Conservation (phyloP, 1,140 invertebrate species). For the Phocides pigmalion region DNA sequence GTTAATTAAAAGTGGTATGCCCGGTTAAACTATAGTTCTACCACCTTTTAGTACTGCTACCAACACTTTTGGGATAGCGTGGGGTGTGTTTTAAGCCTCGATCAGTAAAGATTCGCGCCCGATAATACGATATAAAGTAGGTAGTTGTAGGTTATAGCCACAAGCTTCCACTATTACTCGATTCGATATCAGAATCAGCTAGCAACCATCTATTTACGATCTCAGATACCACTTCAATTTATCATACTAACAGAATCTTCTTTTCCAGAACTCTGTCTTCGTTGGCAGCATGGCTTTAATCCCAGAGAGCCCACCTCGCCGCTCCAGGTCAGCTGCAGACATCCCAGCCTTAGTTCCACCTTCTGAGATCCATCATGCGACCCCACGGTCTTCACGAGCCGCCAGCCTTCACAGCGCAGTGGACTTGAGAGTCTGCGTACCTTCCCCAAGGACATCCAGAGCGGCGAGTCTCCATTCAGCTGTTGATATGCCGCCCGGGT, state of each 20-base stretch:
- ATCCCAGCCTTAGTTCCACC: conserved; percentile 89
- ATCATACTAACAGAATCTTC: background rate
- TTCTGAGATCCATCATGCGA: conserved; percentile 67
- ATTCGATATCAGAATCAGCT: no score
- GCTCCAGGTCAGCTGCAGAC: conserved; percentile 92
- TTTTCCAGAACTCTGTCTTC: conserved; percentile 92
- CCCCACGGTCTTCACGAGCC: conserved; percentile 66
- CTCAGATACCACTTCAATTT: no score
- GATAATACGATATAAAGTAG: no score
- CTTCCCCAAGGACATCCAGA: conserved; percentile 67
- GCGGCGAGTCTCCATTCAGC: conserved; percentile 71
- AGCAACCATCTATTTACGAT: no score
- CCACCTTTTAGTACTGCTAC: no score
- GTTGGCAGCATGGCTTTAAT: conserved; percentile 87
- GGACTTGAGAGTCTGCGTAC: conserved; percentile 61
- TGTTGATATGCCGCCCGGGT: conserved; percentile 65
- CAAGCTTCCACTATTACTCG: no score
- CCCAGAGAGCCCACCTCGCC: conserved; percentile 86
- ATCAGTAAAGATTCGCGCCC: no score
- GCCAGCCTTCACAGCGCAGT: conserved; percentile 74
- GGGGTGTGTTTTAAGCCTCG: no score
- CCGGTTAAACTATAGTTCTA: no score
- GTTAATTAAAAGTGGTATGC: no score
- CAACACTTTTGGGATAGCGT: no score
- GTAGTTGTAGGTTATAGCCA: no score